These are phyloP conservation scores for Enteromius mattozi DNA, from an alignment of 2,797 vertebrate genomes.

Conservation along the genomic window DNA sequence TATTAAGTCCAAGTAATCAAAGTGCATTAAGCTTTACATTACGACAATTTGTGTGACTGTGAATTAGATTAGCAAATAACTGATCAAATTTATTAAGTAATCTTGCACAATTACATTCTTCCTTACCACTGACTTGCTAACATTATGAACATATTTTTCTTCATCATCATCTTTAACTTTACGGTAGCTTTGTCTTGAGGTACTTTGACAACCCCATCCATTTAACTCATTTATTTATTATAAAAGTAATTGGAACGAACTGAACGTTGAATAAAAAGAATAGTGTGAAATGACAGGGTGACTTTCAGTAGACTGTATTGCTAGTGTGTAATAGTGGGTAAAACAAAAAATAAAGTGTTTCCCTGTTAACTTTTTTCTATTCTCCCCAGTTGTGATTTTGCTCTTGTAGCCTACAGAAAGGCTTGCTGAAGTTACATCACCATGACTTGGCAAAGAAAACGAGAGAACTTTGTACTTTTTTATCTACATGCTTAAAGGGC, in stretches of 20 bases:
- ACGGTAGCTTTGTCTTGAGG: not conserved
- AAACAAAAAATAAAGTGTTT: not conserved
- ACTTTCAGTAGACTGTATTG: not conserved
- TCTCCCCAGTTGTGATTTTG: not conserved
- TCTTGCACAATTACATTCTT: not conserved
- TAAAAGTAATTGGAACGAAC: not conserved
- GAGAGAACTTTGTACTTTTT: slow-evolving; percentile 33
- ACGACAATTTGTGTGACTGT: not conserved
- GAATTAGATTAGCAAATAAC: not conserved
- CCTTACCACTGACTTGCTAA: not conserved
- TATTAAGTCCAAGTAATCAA: not conserved
- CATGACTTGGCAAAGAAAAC: slow-evolving; percentile 36
- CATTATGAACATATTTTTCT: not conserved
- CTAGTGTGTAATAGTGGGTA: not conserved
- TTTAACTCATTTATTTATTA: not conserved
- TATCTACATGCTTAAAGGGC: slow-evolving; percentile 2
- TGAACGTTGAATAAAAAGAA: not conserved
- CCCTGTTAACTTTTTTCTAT: not conserved
- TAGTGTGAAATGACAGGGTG: not conserved
- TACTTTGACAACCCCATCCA: not conserved
- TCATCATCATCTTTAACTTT: not conserved
- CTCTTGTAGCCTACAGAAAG: not conserved
- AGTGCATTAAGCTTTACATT: not conserved
- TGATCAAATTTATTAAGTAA: not conserved
- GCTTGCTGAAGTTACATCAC: slow-evolving; percentile 6